Evolutionary conservation across 92 coral and sea anemone species (phyloP).

Genomic region (Heteractis magnifica): DNA sequence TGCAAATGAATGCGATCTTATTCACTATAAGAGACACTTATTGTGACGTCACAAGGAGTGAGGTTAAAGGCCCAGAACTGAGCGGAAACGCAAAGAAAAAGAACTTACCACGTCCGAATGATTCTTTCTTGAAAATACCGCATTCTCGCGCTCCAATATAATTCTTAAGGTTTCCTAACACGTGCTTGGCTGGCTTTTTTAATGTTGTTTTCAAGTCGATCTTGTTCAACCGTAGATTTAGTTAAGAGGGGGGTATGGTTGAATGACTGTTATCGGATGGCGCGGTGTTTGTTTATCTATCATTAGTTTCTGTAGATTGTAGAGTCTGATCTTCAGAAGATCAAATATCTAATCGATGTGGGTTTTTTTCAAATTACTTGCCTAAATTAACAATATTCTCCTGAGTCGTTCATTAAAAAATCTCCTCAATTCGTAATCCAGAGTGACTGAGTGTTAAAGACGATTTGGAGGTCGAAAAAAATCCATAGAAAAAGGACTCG

Average conservation of each 20-base stretch:
- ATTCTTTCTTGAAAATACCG: slow-evolving; percentile 22
- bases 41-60: slow-evolving; percentile 60
- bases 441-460: slow-evolving; percentile 6
- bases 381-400: background rate
- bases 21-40: slow-evolving; percentile 48
- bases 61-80: slow-evolving; percentile 56
- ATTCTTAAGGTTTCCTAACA: background rate
- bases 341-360: slow-evolving; percentile 6
- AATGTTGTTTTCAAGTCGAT: slow-evolving; percentile 11
- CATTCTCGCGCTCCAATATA: background rate
- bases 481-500: background rate
- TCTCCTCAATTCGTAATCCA: slow-evolving; percentile 1
- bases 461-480: background rate
- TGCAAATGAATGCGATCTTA: slow-evolving; percentile 45
- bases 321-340: background rate
- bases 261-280: background rate
- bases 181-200: slow-evolving; percentile 2
- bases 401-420: background rate
- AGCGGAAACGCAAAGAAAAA: slow-evolving; percentile 46
- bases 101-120: slow-evolving; percentile 32
- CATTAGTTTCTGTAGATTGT: slow-evolving; percentile 8
- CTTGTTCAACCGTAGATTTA: slow-evolving; percentile 6
- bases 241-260: slow-evolving; percentile 6
- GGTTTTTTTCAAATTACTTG: background rate
- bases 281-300: slow-evolving; percentile 3